Evolutionary conservation across 2,888 invertebrate species (phyloP), one percentile per base, ranked within the genome.

Genomic region (Phyto melanocephala): DNA sequence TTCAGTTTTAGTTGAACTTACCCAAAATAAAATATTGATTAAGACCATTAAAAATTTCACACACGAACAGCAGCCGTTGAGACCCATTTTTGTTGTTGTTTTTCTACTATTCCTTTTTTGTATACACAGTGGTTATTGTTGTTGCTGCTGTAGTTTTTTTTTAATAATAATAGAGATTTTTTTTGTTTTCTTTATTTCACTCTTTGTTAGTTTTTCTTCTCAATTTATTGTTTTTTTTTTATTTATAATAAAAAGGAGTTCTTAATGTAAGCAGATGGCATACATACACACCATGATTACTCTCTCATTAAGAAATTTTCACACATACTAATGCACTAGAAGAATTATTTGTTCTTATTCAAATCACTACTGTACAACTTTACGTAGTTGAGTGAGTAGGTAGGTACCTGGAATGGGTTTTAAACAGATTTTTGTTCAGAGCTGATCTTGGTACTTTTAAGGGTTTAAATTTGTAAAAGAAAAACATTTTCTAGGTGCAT

Each of bases 31-130:
- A 81, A 90, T 87, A 87, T 91, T 91, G 86, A 91, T 88, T 84
- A 91, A 87, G 84, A 91, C 89, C 89, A 91, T 89, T 83, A 91
- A 86, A 85, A 90, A 91, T 87, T 91, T 91, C 42, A 91, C 89
- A 86, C 90, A 89, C 74, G 89, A 88, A 88, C 91, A 91, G 86
- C 91, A 91, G 80, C 90, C 90, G 86, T 89, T 89, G 56, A 90
- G 88, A 84, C 90, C 90, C 90, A 90, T 90, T 86, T 89, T 88
- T 28, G 22, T 50, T 47, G 24, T 68, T 81, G n/a, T 45, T 56
- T 28, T 6, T 28, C 28, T 28, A 6, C 28, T 28, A 17, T 56
- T 8, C 15, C 45, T 20, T 56, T 35, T 24, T 40, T 15, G 1
- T 22, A 11, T 47, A 28, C 56, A 47, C 6, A n/a, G 33, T 33